These are phyloP conservation scores for Drosophila rubida DNA, from an alignment of 2,888 invertebrate genomes.

Conservation along the genomic window DNA sequence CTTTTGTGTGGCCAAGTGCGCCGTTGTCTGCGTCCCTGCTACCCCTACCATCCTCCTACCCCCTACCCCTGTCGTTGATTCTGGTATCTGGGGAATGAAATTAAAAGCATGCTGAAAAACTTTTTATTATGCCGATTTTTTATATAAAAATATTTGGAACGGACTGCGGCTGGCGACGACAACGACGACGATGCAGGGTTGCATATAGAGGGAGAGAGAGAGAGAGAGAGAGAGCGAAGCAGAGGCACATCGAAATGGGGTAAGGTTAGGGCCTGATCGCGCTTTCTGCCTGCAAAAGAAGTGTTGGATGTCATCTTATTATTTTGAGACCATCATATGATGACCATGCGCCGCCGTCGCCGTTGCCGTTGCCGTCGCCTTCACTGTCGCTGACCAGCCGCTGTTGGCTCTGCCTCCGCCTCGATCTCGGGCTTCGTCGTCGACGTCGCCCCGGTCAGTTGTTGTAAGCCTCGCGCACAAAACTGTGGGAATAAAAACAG, in stretches of 20 bases:
- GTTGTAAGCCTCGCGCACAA: conserved; percentile 64
- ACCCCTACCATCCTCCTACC: conserved; percentile 8
- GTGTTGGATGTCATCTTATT: conserved; percentile 86
- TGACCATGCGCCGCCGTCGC: conserved; percentile 67
- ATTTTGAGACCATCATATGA: conserved; percentile 79
- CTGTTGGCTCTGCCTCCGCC: conserved; percentile 34
- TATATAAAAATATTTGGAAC: conserved; percentile 74
- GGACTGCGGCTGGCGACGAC: conserved; percentile 41
- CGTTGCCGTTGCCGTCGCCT: neutral
- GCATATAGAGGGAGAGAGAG: neutral
- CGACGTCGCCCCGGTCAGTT: conserved; percentile 51
- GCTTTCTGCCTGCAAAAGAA: conserved; percentile 68
- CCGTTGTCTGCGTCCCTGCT: conserved; percentile 53
- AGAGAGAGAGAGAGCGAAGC: conserved; percentile 23
- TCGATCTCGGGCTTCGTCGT: conserved; percentile 25
- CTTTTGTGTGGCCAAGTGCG: conserved; percentile 76
- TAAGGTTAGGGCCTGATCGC: conserved; percentile 52
- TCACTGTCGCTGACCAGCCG: conserved; percentile 53
- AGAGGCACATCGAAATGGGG: conserved; percentile 51
- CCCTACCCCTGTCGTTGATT: conserved; percentile 12
- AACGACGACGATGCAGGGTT: neutral
- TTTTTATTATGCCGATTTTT: conserved; percentile 72
- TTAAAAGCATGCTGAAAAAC: conserved; percentile 74
- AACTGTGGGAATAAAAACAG: conserved; percentile 86
- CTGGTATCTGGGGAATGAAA: conserved; percentile 69